Percentiles rank a stretch among this genome's conserved stretches.
phyloP scores from a whole-genome alignment of 2,113 vertebrate genomes.

The Tachysurus fulvidraco region DNA sequence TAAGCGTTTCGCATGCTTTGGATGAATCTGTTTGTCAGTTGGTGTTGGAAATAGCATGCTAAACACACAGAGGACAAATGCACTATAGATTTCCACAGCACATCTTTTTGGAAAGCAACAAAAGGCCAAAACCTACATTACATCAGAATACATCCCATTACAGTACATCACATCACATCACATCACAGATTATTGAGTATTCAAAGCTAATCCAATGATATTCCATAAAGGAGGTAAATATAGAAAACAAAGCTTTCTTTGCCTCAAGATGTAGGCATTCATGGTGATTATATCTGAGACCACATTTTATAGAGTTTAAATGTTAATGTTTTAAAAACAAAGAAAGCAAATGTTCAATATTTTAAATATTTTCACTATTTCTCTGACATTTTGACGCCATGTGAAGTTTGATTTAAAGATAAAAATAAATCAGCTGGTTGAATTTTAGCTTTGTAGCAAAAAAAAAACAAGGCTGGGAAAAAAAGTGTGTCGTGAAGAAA shows the following conservation, averaged over 20 bases:
- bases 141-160: background rate
- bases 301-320: background rate
- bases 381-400: background rate
- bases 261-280: background rate
- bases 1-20: conserved; percentile 4
- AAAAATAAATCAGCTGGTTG: too few species aligned
- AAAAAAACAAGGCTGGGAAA: background rate
- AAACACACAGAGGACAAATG: background rate
- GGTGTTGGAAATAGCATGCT: conserved; percentile 4
- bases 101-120: background rate
- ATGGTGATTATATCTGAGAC: background rate
- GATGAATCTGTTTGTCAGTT: conserved; percentile 5
- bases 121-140: background rate
- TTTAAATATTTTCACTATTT: background rate
- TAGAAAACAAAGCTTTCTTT: background rate
- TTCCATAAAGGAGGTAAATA: background rate
- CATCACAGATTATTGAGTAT: background rate
- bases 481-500: background rate
- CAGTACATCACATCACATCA: background rate
- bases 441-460: background rate
- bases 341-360: background rate
- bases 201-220: background rate
- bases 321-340: background rate
- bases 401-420: background rate
- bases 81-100: background rate